Evolutionary conservation across 2,888 invertebrate species (phyloP).

Genomic region (Ferrisia virgata): DNA sequence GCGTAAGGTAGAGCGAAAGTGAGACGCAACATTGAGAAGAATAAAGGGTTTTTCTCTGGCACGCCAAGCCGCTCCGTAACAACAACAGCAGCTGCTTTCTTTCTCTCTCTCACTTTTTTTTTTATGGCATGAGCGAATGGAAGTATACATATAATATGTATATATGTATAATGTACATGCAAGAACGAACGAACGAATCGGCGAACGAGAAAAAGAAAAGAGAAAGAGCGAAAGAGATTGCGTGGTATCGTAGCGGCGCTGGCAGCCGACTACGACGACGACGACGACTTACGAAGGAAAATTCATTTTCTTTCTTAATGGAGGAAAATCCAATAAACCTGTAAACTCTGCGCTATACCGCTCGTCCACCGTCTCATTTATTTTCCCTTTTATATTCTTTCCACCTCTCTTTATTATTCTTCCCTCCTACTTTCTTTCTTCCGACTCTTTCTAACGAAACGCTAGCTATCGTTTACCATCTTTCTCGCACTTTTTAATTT

Average conservation of each 20-base stretch:
- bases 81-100: background rate
- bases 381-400: too few species aligned
- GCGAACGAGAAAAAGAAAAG: background rate
- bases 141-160: too few species aligned
- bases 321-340: slow-evolving; percentile 40
- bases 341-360: slow-evolving; percentile 26
- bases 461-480: slow-evolving; percentile 46
- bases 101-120: background rate
- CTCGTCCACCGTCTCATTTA: slow-evolving; percentile 35
- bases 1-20: background rate
- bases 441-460: slow-evolving; percentile 41
- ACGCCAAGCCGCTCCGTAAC: too few species aligned
- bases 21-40: too few species aligned
- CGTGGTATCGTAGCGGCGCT: background rate
- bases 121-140: too few species aligned
- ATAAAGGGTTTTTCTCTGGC: background rate
- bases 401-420: slow-evolving; percentile 43
- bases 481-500: slow-evolving; percentile 51
- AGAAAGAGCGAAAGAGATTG: background rate
- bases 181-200: background rate
- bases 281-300: slow-evolving; percentile 42
- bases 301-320: slow-evolving; percentile 39
- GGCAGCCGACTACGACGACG: background rate
- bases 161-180: slow-evolving; percentile 7
- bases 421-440: slow-evolving; percentile 43